These are phyloP conservation scores for Seira musarum DNA, from an alignment of 2,888 invertebrate species.

Conservation along the genomic window DNA sequence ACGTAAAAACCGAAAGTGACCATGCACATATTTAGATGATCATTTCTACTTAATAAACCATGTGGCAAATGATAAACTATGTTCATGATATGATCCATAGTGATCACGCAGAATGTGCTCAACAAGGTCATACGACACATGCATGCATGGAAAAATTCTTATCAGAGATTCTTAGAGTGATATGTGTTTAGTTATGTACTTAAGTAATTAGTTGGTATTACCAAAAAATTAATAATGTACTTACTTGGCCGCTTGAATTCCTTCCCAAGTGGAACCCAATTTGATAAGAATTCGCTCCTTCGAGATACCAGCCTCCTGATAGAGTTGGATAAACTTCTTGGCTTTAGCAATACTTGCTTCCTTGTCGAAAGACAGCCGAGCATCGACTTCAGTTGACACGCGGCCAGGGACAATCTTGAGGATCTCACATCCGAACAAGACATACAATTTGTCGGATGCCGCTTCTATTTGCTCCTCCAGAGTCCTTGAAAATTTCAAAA, in stretches of 20 bases:
- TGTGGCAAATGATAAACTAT: not conserved
- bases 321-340: conserved; percentile 88
- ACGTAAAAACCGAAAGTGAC: not conserved
- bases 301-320: conserved; percentile 89
- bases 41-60: not conserved
- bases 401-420: conserved; percentile 97
- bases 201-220: not conserved
- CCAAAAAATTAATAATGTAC: no score
- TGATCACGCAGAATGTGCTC: no score
- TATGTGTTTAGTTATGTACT: no score
- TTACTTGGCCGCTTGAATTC: conserved; percentile 97
- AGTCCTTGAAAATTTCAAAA: conserved; percentile 74
- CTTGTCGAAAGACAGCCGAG: conserved; percentile 95
- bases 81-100: no score
- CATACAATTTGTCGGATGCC: conserved; percentile 94
- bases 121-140: no score
- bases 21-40: no score
- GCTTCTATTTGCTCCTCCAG: conserved; percentile 83
- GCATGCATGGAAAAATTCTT: no score
- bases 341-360: conserved; percentile 94
- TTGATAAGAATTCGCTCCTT: conserved; percentile 98
- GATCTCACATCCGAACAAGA: conserved; percentile 97
- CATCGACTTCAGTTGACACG: conserved; percentile 97
- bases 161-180: no score
- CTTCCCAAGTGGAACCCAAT: conserved; percentile 99